Evolutionary conservation across 2,888 invertebrate genomes (phyloP).

Genomic region (Dryomyza anilis): DNA sequence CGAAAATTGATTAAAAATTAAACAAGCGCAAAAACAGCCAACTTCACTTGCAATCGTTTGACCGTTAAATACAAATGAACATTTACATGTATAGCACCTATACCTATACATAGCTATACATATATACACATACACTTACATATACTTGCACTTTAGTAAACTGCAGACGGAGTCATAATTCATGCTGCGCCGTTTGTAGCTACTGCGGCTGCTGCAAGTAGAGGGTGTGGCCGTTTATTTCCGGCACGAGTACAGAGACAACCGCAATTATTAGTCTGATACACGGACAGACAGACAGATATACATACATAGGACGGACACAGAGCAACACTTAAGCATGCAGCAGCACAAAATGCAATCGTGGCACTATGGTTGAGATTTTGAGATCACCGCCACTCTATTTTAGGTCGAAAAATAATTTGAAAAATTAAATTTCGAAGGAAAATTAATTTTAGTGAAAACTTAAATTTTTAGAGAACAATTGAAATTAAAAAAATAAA

Average conservation of each 20-base stretch:
- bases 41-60: neutral
- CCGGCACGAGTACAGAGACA: neutral
- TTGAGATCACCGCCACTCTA: too few relatives aligned
- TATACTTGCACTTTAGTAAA: neutral
- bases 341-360: neutral
- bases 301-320: neutral
- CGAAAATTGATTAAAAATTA: neutral
- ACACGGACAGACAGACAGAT: neutral
- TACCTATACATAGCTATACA: constrained; percentile 16
- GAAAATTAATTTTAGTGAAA: too few relatives aligned
- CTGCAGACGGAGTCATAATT: constrained; percentile 6
- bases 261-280: constrained; percentile 11
- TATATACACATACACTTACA: neutral
- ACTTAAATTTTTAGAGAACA: too few relatives aligned
- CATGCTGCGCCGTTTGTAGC: neutral
- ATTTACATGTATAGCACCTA: constrained; percentile 29
- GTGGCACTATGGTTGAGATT: neutral
- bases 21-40: neutral
- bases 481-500: neutral
- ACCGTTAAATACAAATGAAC: constrained; percentile 21
- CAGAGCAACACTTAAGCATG: neutral
- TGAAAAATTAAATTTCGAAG: too few relatives aligned
- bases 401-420: too few relatives aligned
- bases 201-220: neutral
- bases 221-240: neutral